Evolutionary conservation across 2,888 invertebrate genomes (phyloP).

Genomic region (Harmothoe impar): DNA sequence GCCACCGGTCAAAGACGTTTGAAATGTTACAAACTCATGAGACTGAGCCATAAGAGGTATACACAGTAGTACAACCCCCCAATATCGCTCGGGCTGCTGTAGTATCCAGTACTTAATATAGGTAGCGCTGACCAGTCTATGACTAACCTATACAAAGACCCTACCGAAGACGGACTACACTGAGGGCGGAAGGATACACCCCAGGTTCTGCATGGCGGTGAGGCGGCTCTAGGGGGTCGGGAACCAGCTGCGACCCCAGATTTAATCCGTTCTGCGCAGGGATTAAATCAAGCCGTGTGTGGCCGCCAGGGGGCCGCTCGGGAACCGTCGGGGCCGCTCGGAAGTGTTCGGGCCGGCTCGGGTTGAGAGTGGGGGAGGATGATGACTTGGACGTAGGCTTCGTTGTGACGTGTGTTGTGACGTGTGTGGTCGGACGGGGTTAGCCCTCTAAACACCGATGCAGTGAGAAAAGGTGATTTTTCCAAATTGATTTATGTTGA

Average conservation of each 20-base stretch:
- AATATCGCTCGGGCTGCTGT: no score
- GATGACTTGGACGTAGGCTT: not conserved
- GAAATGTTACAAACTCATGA: no score
- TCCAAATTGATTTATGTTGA: no score
- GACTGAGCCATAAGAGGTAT: no score
- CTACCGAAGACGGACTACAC: no score
- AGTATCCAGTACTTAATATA: no score
- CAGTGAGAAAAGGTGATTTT: no score
- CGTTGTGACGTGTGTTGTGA: not conserved
- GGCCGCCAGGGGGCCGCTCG: not conserved
- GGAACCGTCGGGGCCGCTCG: not conserved
- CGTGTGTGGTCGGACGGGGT: not conserved
- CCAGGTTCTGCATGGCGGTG: not conserved
- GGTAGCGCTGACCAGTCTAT: no score
- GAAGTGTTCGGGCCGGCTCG: not conserved
- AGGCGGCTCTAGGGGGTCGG: not conserved
- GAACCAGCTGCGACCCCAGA: slow-evolving; percentile 57
- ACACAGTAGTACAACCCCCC: no score
- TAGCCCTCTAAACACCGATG: no score
- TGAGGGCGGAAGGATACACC: slow-evolving; percentile 18
- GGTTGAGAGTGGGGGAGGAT: not conserved
- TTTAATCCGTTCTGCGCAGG: slow-evolving; percentile 60
- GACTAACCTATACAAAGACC: no score
- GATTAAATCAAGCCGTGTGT: slow-evolving; percentile 57
- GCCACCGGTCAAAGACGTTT: no score